Evolutionary conservation across 2,797 vertebrate species (phyloP).

Genomic region (Tympanoctomys barrerae): DNA sequence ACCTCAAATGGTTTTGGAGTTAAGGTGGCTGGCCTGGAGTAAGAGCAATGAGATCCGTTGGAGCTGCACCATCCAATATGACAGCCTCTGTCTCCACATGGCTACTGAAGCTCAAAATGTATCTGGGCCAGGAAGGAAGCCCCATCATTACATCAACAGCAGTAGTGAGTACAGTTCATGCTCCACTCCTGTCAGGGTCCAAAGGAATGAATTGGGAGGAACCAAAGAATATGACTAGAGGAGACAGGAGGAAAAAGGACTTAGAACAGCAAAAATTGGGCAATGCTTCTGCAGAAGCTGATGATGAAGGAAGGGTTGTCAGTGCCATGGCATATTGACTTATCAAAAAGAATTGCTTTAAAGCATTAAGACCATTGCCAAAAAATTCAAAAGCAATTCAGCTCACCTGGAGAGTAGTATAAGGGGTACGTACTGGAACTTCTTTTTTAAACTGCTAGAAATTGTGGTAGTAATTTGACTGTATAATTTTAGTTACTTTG

Average conservation of each 20-base stretch:
- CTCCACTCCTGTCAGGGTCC: neutral
- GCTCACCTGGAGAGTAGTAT: conserved; percentile 95
- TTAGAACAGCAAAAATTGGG: neutral
- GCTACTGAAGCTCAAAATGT: neutral
- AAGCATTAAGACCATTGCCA: conserved; percentile 97
- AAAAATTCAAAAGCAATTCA: conserved; percentile 90
- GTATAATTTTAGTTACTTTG: neutral
- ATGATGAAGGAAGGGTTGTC: conserved; percentile 90
- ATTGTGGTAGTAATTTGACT: neutral
- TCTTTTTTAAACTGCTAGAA: conserved; percentile 9
- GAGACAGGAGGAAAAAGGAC: neutral
- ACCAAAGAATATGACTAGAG: neutral
- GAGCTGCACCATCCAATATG: neutral
- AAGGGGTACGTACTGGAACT: conserved; percentile 78
- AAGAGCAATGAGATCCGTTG: neutral
- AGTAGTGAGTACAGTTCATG: neutral
- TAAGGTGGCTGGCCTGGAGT: neutral
- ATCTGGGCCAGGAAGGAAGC: neutral
- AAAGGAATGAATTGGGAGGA: neutral
- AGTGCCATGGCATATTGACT: conserved; percentile 98
- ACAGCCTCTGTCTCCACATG: neutral
- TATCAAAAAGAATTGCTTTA: conserved; percentile 97
- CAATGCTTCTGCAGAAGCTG: neutral
- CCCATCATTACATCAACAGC: neutral
- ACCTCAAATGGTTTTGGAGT: neutral